phyloP scores from a whole-genome alignment of 2,113 vertebrate genomes.

The Calyptommatus sinebrachiatus region DNA sequence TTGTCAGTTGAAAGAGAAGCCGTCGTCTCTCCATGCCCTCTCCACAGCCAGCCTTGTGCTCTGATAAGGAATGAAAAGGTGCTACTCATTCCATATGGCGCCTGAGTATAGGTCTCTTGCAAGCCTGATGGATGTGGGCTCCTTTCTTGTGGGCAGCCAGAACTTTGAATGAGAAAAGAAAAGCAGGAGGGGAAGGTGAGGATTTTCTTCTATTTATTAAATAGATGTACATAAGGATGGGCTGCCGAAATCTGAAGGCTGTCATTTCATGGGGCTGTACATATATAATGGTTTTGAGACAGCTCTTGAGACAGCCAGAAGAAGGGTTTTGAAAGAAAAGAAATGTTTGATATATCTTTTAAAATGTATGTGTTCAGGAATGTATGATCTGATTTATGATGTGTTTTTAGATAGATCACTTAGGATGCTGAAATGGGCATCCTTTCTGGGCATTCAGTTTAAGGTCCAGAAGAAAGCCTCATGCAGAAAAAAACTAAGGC shows the following conservation, averaged over 20 bases:
- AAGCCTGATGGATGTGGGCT: slow-evolving; percentile 57
- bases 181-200: slow-evolving; percentile 31
- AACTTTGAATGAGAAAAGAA: slow-evolving; percentile 37
- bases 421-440: too few species aligned
- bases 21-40: slow-evolving; percentile 6
- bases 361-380: not conserved
- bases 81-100: slow-evolving; percentile 69
- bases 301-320: slow-evolving; percentile 36
- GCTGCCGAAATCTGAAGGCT: slow-evolving; percentile 3
- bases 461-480: too few species aligned
- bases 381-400: too few species aligned
- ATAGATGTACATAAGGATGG: not conserved
- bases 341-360: not conserved
- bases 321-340: not conserved
- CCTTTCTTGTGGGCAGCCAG: slow-evolving; percentile 43
- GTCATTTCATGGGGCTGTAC: too few species aligned
- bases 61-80: slow-evolving; percentile 62
- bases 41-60: slow-evolving; percentile 17
- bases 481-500: too few species aligned
- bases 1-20: slow-evolving; percentile 51
- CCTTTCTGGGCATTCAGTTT: too few species aligned
- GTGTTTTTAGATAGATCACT: too few species aligned
- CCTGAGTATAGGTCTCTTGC: slow-evolving; percentile 34
- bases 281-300: too few species aligned
- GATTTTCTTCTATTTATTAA: not conserved